Evolutionary conservation across 2,797 vertebrate species (phyloP).

Genomic region (Amblyopsis hoosieri): DNA sequence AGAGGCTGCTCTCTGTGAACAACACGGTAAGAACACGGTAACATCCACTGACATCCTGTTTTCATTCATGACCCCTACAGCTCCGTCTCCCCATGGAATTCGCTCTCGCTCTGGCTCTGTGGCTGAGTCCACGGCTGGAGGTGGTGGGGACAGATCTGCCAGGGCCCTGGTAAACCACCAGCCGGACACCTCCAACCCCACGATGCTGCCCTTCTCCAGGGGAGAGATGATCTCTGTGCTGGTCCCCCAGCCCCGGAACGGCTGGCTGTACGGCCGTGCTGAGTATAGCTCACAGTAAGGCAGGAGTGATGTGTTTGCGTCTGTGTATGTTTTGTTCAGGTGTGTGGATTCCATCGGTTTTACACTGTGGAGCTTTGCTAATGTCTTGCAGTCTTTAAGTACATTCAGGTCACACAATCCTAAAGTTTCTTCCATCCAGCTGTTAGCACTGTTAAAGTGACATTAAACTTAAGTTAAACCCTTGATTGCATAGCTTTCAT

Average conservation of each 20-base stretch:
- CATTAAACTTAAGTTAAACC: too few species aligned
- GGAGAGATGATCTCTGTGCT: constrained; percentile 83
- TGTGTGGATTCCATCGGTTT: neutral
- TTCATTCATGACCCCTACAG: constrained; percentile 46
- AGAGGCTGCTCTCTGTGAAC: too few species aligned
- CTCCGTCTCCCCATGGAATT: constrained; percentile 71
- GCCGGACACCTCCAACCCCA: constrained; percentile 73
- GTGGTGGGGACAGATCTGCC: constrained; percentile 51
- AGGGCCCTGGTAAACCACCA: constrained; percentile 81
- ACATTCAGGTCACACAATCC: too few species aligned
- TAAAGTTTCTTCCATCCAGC: too few species aligned
- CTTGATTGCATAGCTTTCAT: too few species aligned
- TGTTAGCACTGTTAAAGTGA: too few species aligned
- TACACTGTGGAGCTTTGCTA: neutral
- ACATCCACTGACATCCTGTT: neutral
- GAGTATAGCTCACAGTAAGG: constrained; percentile 81
- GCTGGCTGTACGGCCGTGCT: constrained; percentile 89
- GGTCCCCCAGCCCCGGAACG: constrained; percentile 82
- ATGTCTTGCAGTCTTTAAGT: too few species aligned
- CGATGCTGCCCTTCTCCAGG: constrained; percentile 81
- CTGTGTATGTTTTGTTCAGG: neutral
- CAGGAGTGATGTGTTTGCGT: neutral
- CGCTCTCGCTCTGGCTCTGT: constrained; percentile 69
- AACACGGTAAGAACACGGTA: too few species aligned
- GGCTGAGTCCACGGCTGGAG: constrained; percentile 61